phyloP scores from a whole-genome alignment of 1,140 invertebrate genomes.

The Cylas formicarius region DNA sequence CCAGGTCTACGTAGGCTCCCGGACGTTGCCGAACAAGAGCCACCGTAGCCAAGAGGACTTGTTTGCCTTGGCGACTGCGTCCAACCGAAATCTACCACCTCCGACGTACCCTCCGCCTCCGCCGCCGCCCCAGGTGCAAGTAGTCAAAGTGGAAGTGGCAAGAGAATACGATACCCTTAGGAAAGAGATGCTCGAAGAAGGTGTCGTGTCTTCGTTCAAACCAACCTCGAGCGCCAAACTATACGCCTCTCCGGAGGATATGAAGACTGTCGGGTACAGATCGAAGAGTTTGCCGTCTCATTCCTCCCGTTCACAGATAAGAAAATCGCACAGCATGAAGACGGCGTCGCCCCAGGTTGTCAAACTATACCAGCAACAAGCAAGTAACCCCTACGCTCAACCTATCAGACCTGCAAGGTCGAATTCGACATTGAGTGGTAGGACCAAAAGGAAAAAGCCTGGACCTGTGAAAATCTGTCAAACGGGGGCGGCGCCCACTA shows the following conservation, averaged over 20 bases:
- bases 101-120: slow-evolving; percentile 63
- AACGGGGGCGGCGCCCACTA: slow-evolving; percentile 54
- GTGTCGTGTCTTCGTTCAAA: slow-evolving; percentile 74
- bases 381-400: slow-evolving; percentile 58
- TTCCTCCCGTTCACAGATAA: slow-evolving; percentile 48
- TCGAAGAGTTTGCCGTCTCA: slow-evolving; percentile 54
- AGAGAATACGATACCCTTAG: slow-evolving; percentile 39
- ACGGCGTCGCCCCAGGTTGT: slow-evolving; percentile 30
- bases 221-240: slow-evolving; percentile 77
- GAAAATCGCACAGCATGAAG: slow-evolving; percentile 58
- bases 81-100: slow-evolving; percentile 53
- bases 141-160: slow-evolving; percentile 64
- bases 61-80: slow-evolving; percentile 37
- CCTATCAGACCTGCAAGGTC: slow-evolving; percentile 49
- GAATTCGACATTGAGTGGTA: slow-evolving; percentile 20
- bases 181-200: slow-evolving; percentile 31
- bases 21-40: slow-evolving; percentile 35
- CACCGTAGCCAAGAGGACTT: slow-evolving; percentile 74
- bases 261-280: slow-evolving; percentile 72
- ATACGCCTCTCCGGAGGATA: slow-evolving; percentile 79
- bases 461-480: slow-evolving; percentile 37
- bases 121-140: slow-evolving; percentile 61
- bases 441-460: slow-evolving; percentile 40
- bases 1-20: slow-evolving; percentile 35
- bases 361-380: slow-evolving; percentile 2